phyloP scores from a whole-genome alignment of 2,797 vertebrate species.

The Numenius phaeopus region DNA sequence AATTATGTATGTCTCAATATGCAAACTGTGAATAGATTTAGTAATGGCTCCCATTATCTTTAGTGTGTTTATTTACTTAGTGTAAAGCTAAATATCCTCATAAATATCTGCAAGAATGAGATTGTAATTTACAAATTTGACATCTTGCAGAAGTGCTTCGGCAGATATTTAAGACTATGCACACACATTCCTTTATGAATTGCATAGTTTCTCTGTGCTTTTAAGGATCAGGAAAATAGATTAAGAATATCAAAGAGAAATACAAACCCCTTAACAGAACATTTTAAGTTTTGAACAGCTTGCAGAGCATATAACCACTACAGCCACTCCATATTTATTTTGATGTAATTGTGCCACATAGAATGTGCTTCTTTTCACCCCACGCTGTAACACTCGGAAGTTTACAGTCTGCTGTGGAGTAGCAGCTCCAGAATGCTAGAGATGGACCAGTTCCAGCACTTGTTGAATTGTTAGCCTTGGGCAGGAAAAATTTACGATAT shows the following conservation, averaged over 20 bases:
- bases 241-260: neutral
- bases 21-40: neutral
- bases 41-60: neutral
- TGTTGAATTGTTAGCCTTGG: neutral
- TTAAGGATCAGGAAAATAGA: neutral
- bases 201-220: neutral
- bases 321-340: slow-evolving; percentile 18
- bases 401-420: neutral
- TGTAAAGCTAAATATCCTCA: neutral
- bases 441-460: slow-evolving; percentile 31
- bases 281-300: neutral
- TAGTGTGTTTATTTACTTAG: neutral
- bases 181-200: neutral
- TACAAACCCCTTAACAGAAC: neutral
- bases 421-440: neutral
- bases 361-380: slow-evolving; percentile 19
- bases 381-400: neutral
- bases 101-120: neutral
- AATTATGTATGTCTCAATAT: neutral
- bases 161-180: neutral
- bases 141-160: neutral
- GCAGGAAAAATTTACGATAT: neutral
- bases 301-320: neutral
- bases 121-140: neutral
- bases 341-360: neutral